Base-by-base conservation (phyloP, 2,113 vertebrate genomes). In the Odontesthes bonariensis region DNA sequence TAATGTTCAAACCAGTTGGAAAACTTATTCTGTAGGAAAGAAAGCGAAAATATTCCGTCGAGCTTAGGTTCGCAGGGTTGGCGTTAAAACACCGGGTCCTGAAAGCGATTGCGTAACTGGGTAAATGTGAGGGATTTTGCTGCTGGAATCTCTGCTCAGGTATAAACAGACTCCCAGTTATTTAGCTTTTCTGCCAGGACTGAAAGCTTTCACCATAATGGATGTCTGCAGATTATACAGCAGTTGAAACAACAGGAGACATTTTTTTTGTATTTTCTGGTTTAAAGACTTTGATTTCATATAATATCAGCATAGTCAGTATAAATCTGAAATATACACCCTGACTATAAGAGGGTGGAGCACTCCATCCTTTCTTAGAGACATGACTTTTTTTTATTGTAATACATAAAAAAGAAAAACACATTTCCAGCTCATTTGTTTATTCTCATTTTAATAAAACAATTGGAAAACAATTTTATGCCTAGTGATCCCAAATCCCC, bases 261-360 rank as follows among this genome's bases (percentile, higher is more conserved):
- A 46, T 19, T 68, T 38, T 19, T 40, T 55, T 58, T 68, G 61
- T 69, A 38, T 38, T 38, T 72, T 73, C 54, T 51, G 27, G 27
- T 51, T 69, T 82, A n/a, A n/a, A n/a, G n/a, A 62, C 20, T 61
- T 79, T 46, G 10, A 72, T 78, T 85, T 61, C 75, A 53, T 71
- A 42, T 57, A 77, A 52, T 7, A 53, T 47, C 35, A 67, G 16
- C 70, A 67, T 14, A 47, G 55, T 55, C 51, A 42, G 54, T 40
- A 47, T 59, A 77, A 42, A 86, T 67, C 73, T 23, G n/a, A 47
- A 59, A 14, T 47, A 17, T 17, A 47, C 16, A 47, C 44, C 44
- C 5, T 14, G 17, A 16, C 4, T 44, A 7, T 5, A 8, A 8
- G 3, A 44, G 3, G 5, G 42, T 13, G 13, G 10, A 44, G 13